Evolutionary conservation across 2,888 invertebrate genomes (phyloP), one percentile per base, ranked within the genome.

Genomic region (Drosophila tanythrix): DNA sequence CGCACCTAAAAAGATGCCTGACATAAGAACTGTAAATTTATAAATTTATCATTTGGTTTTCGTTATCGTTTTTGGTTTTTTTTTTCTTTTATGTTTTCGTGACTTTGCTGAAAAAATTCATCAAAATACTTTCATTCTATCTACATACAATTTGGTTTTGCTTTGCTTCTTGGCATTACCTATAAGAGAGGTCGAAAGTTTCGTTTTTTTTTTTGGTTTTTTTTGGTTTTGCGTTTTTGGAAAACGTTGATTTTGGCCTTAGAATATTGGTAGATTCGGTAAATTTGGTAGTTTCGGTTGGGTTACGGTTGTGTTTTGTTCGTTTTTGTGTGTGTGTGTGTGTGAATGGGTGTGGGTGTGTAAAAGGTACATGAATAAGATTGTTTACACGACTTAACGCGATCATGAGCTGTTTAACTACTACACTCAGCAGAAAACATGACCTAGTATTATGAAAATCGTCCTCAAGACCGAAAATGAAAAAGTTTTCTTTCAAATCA

Each of bases 231-330:
- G 62, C 79, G 82, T 84, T 83, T 84, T 85, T 83, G 83, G 85
- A 88, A 88, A 88, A 89, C 88, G 78, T 85, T 80, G 77, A 87
- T 84, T 46, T 87, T 87, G 86, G 83, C 88, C 74, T 63, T 74
- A 75, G 61, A 70, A 70, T 43, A 58, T 80, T 82, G 74, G 80
- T 82, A 72, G 74, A 74, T 70, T 76, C 27, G 57, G 53, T 77
- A 68, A 55, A 67, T 67, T 73, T 85, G 75, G 81, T 86, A 79
- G 76, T 69, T 81, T 83, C 82, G 87, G 81, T 87, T 87, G 82
- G 86, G 86, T 76, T 79, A 35, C 65, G 51, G 63, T 79, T 68
- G 62, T 36, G 46, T 69, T n/a, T 56, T 56, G 56, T 56, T 56
- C 56, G 8, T 56, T 38, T 21, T 55, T 70, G 67, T 65, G 53